Conservation (phyloP, 2,797 vertebrate genomes). For the Strix occidentalis region DNA sequence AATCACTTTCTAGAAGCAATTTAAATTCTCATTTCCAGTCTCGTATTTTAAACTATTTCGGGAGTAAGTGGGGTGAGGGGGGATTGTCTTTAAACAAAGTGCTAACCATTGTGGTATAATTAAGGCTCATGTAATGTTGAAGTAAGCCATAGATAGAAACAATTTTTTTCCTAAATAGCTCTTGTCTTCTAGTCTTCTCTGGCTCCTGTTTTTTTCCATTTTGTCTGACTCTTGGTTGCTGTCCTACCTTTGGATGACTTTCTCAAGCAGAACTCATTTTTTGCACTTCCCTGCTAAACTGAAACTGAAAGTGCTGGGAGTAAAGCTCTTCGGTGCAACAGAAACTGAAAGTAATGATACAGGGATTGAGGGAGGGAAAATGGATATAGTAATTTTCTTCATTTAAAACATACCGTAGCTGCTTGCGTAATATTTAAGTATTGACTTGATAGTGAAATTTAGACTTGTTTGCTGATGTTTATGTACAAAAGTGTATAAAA, state of each 20-base stretch:
- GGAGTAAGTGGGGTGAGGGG: neutral
- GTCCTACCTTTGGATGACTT: neutral
- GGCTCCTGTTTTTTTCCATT: neutral
- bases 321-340: neutral
- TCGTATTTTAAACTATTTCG: neutral
- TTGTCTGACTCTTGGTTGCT: neutral
- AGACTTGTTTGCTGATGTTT: neutral
- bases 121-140: neutral
- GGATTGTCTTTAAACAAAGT: neutral
- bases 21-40: neutral
- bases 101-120: neutral
- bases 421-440: neutral
- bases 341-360: slow-evolving; percentile 27
- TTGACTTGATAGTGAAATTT: neutral
- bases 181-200: neutral
- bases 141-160: neutral
- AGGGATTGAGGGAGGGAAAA: neutral
- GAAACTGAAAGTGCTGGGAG: slow-evolving; percentile 41
- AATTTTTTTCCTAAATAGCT: neutral
- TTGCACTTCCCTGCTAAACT: neutral
- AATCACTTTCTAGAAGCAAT: neutral
- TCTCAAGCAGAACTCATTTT: neutral
- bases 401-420: neutral
- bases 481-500: neutral
- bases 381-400: neutral